Evolutionary conservation across 2,113 vertebrate genomes (phyloP).

Genomic region (Dasyurus viverrinus): DNA sequence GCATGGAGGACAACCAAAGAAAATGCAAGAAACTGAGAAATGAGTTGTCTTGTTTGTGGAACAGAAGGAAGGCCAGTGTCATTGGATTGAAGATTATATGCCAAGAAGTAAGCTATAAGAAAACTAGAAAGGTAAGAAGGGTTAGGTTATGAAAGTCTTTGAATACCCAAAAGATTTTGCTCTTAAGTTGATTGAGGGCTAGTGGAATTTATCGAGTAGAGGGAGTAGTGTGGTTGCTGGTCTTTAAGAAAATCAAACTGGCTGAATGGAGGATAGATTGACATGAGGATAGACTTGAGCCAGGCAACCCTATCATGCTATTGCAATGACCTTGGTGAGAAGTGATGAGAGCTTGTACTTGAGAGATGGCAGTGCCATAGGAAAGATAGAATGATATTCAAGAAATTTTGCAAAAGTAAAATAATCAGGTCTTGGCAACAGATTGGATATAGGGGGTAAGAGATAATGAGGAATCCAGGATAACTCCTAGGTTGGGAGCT

Average conservation of each 20-base stretch:
- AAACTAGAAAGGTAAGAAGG: neutral
- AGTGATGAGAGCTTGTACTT: neutral
- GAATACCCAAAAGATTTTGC: neutral
- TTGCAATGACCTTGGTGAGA: neutral
- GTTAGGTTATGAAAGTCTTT: neutral
- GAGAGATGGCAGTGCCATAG: neutral
- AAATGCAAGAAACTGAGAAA: neutral
- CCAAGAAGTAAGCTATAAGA: neutral
- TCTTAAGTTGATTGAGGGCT: neutral
- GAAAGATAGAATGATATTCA: neutral
- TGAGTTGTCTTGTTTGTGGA: neutral
- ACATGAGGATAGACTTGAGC: neutral
- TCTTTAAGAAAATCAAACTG: neutral
- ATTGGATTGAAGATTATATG: neutral
- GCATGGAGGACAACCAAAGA: neutral
- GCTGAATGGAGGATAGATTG: neutral
- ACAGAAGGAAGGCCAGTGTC: neutral
- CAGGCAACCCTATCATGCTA: neutral
- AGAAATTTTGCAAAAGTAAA: neutral
- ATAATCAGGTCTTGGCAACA: neutral
- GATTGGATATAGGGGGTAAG: neutral
- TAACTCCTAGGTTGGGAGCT: neutral
- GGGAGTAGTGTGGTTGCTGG: neutral
- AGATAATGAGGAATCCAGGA: neutral
- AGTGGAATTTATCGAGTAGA: neutral